Base-by-base conservation (phyloP, 2,888 invertebrate genomes). In the Vandiemenella viatica region DNA sequence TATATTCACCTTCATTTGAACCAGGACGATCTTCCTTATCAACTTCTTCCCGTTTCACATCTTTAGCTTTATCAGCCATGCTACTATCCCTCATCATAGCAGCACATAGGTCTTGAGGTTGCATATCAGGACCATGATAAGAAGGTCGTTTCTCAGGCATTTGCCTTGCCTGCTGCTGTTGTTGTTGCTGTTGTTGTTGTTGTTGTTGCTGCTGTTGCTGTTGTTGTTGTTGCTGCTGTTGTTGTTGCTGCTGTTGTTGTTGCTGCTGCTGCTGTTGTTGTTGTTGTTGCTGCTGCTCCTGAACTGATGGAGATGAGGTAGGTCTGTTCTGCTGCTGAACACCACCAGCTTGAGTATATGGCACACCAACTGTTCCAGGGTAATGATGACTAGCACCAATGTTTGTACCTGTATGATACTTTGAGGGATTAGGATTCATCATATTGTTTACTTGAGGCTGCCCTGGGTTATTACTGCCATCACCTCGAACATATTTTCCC, bases 401-500 rank as follows among this genome's bases (percentile, higher is more conserved):
- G 21, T 46, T 46, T n/a, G 46, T 40, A 45, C 52, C 54, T 42
- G 53, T 48, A 48, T 54, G 55, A 48, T 55, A 55, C 40, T 55
- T 55, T 22, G 52, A 46, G 6, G 52, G 46, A 41, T 54, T 54
- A 21, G 53, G 50, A 46, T 55, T 55, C 53, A 55, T 54, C 54
- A 55, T 54, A 23, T 53, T 53, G 17, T 22, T 16, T 19, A 53
- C 50, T 42, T 53, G 53, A 16, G 53, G 46, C 19, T 49, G 49
- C 21, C 45, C 48, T 37, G 43, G 26, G 20, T 45, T 45, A 42
- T 51, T 51, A 17, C 23, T 49, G 37, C 53, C 55, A 50, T 69
- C 68, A 1, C 68, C 66, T 50, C 72, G 74, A 23, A 76, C 75
- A 61, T 75, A 81, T 69, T 81, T 81, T 57, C 77, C 73, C 51